Percentiles rank a stretch among this genome's conserved stretches.
These are phyloP conservation scores for Paramuricea clavata DNA, from an alignment of 92 coral and sea anemone genomes.

Conservation along the genomic window DNA sequence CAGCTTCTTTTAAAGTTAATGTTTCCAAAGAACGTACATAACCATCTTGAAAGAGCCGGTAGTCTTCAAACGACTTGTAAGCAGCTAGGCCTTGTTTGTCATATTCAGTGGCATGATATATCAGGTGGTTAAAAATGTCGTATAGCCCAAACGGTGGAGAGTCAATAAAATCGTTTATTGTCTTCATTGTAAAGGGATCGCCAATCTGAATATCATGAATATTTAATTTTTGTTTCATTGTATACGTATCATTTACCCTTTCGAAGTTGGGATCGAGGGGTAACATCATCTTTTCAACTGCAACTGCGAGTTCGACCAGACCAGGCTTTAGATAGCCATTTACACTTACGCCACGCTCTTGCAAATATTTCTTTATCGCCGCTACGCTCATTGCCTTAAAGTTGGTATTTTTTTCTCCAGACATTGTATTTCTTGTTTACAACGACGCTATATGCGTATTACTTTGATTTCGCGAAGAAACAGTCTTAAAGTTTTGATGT, in stretches of 20 bases:
- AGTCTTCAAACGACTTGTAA: conserved; percentile 75
- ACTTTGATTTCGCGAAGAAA: not conserved
- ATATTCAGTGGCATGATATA: conserved; percentile 71
- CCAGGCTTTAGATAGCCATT: not conserved
- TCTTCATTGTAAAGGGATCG: conserved; percentile 11
- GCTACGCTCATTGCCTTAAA: not conserved
- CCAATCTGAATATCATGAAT: conserved; percentile 27
- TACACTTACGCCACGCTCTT: not conserved
- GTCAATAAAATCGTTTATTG: conserved; percentile 29
- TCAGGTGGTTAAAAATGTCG: too few species aligned
- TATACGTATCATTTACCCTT: conserved; percentile 4
- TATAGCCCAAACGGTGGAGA: too few species aligned
- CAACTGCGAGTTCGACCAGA: not conserved
- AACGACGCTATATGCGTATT: not conserved
- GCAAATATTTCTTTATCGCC: not conserved
- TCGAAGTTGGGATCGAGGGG: conserved; percentile 12
- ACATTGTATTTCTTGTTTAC: not conserved
- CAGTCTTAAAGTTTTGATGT: too few species aligned
- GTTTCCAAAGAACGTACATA: conserved; percentile 71
- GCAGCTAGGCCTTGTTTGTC: conserved; percentile 77
- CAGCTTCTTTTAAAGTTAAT: conserved; percentile 64
- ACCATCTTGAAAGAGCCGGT: conserved; percentile 70
- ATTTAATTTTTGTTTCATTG: not conserved
- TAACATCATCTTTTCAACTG: not conserved
- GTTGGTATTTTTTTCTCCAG: not conserved